phyloP scores from a whole-genome alignment of 2,797 vertebrate genomes.

The Tragelaphus eurycerus region DNA sequence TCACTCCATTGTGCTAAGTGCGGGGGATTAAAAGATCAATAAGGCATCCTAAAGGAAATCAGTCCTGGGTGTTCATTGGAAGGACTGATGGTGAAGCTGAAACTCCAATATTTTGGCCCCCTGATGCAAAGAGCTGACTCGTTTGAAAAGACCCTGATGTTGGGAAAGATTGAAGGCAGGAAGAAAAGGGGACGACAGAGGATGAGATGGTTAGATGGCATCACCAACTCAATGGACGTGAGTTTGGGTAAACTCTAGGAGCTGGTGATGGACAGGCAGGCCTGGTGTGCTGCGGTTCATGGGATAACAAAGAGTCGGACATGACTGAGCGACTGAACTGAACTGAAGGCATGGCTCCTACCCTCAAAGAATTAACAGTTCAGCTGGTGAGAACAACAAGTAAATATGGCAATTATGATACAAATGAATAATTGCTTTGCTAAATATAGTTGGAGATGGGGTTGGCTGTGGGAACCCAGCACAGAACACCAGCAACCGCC shows the following conservation, averaged over 20 bases:
- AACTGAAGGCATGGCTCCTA: neutral
- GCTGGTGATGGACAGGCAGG: neutral
- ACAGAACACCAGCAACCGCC: neutral
- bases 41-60: neutral
- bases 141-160: neutral
- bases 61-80: neutral
- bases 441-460: neutral
- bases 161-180: neutral
- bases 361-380: neutral
- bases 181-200: neutral
- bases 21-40: neutral
- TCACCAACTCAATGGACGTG: neutral
- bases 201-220: neutral
- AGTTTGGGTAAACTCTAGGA: neutral
- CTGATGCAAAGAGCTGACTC: neutral
- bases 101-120: neutral
- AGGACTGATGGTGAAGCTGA: neutral
- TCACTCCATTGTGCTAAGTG: neutral
- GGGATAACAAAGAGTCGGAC: neutral
- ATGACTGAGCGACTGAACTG: fast-evolving
- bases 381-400: neutral
- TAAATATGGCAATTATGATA: neutral
- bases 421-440: neutral
- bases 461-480: neutral
- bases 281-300: neutral